These are phyloP conservation scores for Nasonia longicornis DNA, from an alignment of 1,140 invertebrate species.

Conservation along the genomic window DNA sequence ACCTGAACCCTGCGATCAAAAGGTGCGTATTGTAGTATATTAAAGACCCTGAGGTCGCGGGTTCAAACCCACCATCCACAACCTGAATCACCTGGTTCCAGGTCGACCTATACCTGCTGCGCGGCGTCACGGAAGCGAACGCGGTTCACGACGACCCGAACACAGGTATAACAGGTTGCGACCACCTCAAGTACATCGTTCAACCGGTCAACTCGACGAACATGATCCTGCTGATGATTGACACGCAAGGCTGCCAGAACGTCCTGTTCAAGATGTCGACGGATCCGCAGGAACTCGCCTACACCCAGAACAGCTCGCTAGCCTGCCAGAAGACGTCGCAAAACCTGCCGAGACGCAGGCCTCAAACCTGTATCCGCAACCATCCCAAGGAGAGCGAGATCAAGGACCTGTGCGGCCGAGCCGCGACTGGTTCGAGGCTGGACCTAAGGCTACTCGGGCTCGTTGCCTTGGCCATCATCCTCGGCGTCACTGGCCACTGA, in stretches of 20 bases:
- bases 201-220: conserved; percentile 86
- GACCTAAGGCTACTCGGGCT: conserved; percentile 52
- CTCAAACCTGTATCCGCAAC: conserved; percentile 76
- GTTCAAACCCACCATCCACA: background rate
- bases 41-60: background rate
- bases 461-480: conserved; percentile 44
- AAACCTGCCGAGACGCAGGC: conserved; percentile 73
- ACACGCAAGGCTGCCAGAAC: conserved; percentile 74
- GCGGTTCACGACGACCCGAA: conserved; percentile 56
- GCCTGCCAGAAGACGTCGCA: conserved; percentile 75
- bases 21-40: conserved; percentile 63
- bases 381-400: conserved; percentile 77
- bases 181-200: conserved; percentile 78
- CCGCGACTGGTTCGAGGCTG: conserved; percentile 47
- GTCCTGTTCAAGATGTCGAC: conserved; percentile 61
- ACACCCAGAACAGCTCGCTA: conserved; percentile 72
- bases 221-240: conserved; percentile 85
- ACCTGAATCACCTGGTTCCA: conserved; percentile 34
- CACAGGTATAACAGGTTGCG: conserved; percentile 60
- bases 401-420: conserved; percentile 64
- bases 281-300: conserved; percentile 74
- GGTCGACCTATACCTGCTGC: conserved; percentile 64
- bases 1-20: conserved; percentile 83
- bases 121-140: conserved; percentile 56
- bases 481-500: conserved; percentile 6